Conservation (phyloP, 2,888 invertebrate species). For the Horisme vitalbata region DNA sequence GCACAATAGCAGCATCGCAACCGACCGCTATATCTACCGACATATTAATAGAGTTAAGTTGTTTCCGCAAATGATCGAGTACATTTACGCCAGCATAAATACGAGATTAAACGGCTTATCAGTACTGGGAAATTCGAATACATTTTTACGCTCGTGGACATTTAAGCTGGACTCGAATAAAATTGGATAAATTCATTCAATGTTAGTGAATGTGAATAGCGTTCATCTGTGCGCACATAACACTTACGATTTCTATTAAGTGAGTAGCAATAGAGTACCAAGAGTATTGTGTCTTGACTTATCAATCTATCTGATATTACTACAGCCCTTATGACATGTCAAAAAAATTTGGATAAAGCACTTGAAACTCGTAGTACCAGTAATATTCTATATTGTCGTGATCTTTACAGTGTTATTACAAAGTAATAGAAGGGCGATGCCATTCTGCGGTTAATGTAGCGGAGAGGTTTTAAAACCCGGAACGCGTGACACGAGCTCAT, state of each 20-base stretch:
- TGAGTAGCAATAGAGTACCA: too few species aligned
- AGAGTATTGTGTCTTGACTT: too few species aligned
- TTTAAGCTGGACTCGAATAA: slow-evolving; percentile 10
- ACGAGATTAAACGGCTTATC: slow-evolving; percentile 21
- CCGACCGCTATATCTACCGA: slow-evolving; percentile 22
- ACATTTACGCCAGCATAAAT: slow-evolving; percentile 17
- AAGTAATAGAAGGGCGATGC: slow-evolving; percentile 38
- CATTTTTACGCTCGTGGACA: slow-evolving; percentile 8
- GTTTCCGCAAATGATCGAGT: slow-evolving; percentile 22
- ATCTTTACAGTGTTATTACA: slow-evolving; percentile 38
- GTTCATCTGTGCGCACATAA: too few species aligned
- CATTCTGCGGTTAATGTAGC: slow-evolving; percentile 46
- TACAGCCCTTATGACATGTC: too few species aligned
- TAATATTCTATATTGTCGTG: slow-evolving; percentile 1
- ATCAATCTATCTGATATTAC: too few species aligned
- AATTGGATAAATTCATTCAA: too few species aligned
- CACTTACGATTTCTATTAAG: too few species aligned
- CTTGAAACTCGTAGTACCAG: not conserved
- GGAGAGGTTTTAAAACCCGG: slow-evolving; percentile 55
- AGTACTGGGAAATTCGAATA: slow-evolving; percentile 16
- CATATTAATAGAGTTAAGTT: slow-evolving; percentile 20
- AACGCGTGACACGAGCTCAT: slow-evolving; percentile 65
- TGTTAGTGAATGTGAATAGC: too few species aligned
- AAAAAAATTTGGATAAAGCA: not conserved
- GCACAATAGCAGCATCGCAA: slow-evolving; percentile 54